Base-by-base conservation (phyloP, 2,797 vertebrate genomes). In the Acanthornis magna region DNA sequence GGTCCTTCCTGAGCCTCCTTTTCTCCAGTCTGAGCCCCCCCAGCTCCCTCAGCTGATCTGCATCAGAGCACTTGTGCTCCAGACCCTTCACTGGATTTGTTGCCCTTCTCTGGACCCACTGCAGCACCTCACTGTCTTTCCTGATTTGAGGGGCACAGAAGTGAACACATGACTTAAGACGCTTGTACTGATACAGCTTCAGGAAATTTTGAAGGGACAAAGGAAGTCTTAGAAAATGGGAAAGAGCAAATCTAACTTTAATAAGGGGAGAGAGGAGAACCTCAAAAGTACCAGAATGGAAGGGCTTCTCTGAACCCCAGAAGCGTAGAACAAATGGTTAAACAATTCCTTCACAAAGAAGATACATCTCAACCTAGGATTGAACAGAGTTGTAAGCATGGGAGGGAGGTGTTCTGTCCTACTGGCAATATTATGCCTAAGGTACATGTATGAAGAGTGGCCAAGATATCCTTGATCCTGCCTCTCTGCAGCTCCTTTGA, bases 391-490 rank as follows among this genome's bases (percentile, higher is more conserved):
- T 66, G 34, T 2, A 66, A 68, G 30, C 51, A 27, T 13, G 13
- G 36, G 20, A 73, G 11, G 32, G 23, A 84, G 27, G 11, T 48
- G 13, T 15, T 90, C 51, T 76, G n/a, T 26, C 61, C 47, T 75
- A 2, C 70, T 27, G 7, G 16, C 14, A 65, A 7, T 34, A n/a
- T 7, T 16, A 5, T n/a, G 65, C 17, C 78, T 53, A 25, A 22
- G 16, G n/a, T 47, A 18, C 13, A 43, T 0, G 0, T 32, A 32
- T 70, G 65, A 55, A 48, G 12, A 32, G 53, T 63, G 70, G 48
- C 25, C 77, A 36, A 23, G 48, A 23, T 43, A 50, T 5, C 17
- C 54, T 71, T 42, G 30, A 68, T 81, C 27, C 48, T 74, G 48
- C 25, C 43, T 62, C 47, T 55, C 30, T 38, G 53, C 58, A 50